Evolutionary conservation across 2,113 vertebrate species (phyloP).

Genomic region (Ameiurus melas): DNA sequence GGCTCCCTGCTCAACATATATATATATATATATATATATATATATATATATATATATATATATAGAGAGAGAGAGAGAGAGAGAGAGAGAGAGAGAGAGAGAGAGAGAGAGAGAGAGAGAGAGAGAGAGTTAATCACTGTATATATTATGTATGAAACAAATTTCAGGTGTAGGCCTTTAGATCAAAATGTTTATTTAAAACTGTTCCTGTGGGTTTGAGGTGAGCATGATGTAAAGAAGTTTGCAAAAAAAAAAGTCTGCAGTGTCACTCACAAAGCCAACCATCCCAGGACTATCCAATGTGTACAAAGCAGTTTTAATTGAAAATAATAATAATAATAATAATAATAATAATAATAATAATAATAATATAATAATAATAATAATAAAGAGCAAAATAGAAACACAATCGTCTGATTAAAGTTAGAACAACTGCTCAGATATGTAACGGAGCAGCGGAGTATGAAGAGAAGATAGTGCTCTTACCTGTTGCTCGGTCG

Average conservation of each 20-base stretch:
- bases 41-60: background rate
- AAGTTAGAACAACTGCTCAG: background rate
- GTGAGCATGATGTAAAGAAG: background rate
- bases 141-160: background rate
- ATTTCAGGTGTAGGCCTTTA: background rate
- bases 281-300: background rate
- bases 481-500: slow-evolving; percentile 34
- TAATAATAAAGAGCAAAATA: background rate
- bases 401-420: background rate
- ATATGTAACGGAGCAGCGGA: background rate
- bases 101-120: too few species aligned
- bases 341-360: too few species aligned
- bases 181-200: background rate
- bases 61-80: too few species aligned
- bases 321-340: background rate
- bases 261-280: too few species aligned
- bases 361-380: background rate
- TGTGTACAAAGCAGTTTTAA: background rate
- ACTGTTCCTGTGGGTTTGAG: background rate
- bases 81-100: too few species aligned
- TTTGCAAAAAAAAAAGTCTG: background rate
- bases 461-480: background rate
- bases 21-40: background rate
- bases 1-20: too few species aligned
- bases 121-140: background rate